Conservation (phyloP, 2,113 vertebrate genomes). For the Poicephalus meyeri region DNA sequence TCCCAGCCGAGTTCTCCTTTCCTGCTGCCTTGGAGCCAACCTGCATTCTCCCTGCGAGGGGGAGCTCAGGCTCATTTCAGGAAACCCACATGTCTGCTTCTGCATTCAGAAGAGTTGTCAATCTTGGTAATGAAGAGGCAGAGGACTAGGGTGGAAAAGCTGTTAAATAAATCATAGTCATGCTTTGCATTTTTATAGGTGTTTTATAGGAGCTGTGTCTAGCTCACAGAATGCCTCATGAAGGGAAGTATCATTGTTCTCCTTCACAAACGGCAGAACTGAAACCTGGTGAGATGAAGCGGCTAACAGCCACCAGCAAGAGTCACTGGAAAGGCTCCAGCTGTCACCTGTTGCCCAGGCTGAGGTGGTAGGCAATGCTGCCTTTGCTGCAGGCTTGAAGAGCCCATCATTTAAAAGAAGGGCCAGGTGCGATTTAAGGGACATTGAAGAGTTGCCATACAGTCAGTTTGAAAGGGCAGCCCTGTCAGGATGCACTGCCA, state of each 20-base stretch:
- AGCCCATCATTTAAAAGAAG: not conserved
- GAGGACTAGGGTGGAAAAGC: not conserved
- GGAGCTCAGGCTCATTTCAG: not conserved
- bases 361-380: not conserved
- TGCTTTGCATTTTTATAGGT: slow-evolving; percentile 3
- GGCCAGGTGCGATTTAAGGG: not conserved
- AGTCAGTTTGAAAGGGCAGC: not conserved
- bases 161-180: slow-evolving; percentile 34
- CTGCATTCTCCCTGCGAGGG: not conserved
- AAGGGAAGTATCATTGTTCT: not conserved
- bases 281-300: not conserved
- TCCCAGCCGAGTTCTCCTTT: not conserved
- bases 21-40: not conserved
- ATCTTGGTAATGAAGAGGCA: not conserved
- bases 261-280: not conserved
- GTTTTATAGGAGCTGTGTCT: not conserved
- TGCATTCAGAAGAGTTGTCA: not conserved
- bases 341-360: not conserved
- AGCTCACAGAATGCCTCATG: not conserved
- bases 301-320: not conserved
- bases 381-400: not conserved
- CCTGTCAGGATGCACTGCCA: not conserved
- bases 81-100: not conserved
- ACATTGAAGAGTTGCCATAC: not conserved
- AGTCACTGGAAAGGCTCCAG: not conserved